phyloP scores from a whole-genome alignment of 2,113 vertebrate genomes.

The Otus sunia region DNA sequence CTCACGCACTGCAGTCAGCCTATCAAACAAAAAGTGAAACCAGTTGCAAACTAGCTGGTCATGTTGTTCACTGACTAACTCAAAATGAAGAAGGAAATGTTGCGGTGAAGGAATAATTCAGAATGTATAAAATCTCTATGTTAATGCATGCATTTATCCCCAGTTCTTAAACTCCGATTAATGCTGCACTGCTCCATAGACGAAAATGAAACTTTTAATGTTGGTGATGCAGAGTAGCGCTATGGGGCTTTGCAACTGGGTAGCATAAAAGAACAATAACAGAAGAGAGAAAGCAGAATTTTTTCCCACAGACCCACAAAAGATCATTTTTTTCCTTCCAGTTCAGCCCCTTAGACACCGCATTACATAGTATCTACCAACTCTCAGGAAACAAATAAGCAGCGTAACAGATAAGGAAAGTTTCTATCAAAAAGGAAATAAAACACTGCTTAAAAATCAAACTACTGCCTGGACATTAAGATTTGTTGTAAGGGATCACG shows the following conservation, averaged over 20 bases:
- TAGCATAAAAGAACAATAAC: not conserved
- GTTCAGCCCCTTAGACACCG: not conserved
- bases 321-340: accelerated
- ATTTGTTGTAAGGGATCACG: not conserved
- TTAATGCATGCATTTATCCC: not conserved
- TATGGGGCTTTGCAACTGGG: not conserved
- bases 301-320: not conserved
- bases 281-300: not conserved
- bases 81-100: not conserved
- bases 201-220: accelerated
- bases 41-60: not conserved
- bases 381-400: not conserved
- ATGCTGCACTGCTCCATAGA: accelerated
- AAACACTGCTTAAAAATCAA: not conserved
- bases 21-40: constrained; percentile 39
- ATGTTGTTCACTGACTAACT: not conserved
- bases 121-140: not conserved
- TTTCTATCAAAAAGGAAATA: not conserved
- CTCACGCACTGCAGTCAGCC: not conserved
- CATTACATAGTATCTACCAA: not conserved
- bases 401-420: not conserved
- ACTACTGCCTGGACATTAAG: not conserved
- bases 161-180: not conserved
- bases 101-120: not conserved
- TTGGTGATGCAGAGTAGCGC: not conserved